Evolutionary conservation across 35 echinoderm and acorn worm genomes (phyloP).

Genomic region (Ophioderma brevispina): DNA sequence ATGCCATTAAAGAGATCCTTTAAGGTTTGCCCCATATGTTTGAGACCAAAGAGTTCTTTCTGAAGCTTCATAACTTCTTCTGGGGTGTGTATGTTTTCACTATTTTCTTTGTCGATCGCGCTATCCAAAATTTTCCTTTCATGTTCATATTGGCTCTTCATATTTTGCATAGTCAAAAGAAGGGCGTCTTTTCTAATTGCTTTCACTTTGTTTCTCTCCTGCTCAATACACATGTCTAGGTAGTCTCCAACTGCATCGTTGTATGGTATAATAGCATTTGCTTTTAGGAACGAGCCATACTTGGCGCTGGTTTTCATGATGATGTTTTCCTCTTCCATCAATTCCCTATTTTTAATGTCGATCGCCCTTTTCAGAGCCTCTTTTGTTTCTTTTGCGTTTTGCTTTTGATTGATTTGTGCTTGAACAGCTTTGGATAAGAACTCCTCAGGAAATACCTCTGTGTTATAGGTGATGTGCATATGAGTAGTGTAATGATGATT

Average conservation of each 20-base stretch:
- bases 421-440: neutral
- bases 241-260: constrained; percentile 21
- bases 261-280: constrained; percentile 6
- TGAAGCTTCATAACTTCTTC: neutral
- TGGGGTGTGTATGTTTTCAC: neutral
- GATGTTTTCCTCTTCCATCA: neutral
- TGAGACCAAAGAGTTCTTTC: neutral
- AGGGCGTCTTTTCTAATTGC: neutral
- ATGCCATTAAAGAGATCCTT: neutral
- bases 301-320: neutral
- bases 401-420: neutral
- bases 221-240: neutral
- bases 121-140: neutral
- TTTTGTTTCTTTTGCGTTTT: neutral
- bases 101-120: neutral
- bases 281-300: constrained; percentile 4
- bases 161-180: neutral
- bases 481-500: neutral
- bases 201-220: neutral
- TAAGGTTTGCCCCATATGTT: neutral
- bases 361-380: neutral
- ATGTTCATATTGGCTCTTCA: neutral
- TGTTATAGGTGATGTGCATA: neutral
- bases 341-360: neutral
- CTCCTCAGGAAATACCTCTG: neutral